Evolutionary conservation across 2,113 vertebrate species (phyloP).

Genomic region (Rhea americana): DNA sequence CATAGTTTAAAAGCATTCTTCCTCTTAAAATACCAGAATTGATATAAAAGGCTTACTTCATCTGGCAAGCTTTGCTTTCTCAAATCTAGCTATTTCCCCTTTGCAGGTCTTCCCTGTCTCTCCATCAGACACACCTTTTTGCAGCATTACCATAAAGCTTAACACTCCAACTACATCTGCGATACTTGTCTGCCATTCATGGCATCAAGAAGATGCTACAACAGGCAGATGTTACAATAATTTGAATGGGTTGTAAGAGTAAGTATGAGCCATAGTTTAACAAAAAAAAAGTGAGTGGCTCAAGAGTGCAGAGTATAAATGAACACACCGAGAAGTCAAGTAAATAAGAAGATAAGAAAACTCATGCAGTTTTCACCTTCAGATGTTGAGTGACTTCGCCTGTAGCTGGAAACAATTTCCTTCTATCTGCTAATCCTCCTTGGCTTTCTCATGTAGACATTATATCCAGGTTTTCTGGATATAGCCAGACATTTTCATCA

Average conservation of each 20-base stretch:
- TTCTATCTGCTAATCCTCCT: not conserved
- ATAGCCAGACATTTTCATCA: not conserved
- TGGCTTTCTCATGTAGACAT: not conserved
- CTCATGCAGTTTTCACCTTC: not conserved
- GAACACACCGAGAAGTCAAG: not conserved
- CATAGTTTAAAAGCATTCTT: not conserved
- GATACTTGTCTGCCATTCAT: not conserved
- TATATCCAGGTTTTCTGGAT: not conserved
- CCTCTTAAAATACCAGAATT: not conserved
- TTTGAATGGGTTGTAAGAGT: not conserved
- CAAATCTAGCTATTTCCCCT: not conserved
- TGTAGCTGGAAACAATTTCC: slow-evolving; percentile 5
- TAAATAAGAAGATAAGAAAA: not conserved
- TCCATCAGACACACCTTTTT: not conserved
- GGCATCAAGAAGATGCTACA: not conserved
- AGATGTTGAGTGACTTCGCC: not conserved
- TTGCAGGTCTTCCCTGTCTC: not conserved
- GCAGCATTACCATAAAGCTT: not conserved
- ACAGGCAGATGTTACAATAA: not conserved
- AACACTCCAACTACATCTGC: not conserved
- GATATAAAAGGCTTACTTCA: not conserved
- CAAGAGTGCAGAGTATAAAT: not conserved
- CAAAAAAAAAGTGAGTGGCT: not conserved
- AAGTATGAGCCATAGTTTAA: not conserved
- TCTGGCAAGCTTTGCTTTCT: not conserved